Conservation (phyloP, 2,113 vertebrate genomes). For the Gopherus evgoodei region DNA sequence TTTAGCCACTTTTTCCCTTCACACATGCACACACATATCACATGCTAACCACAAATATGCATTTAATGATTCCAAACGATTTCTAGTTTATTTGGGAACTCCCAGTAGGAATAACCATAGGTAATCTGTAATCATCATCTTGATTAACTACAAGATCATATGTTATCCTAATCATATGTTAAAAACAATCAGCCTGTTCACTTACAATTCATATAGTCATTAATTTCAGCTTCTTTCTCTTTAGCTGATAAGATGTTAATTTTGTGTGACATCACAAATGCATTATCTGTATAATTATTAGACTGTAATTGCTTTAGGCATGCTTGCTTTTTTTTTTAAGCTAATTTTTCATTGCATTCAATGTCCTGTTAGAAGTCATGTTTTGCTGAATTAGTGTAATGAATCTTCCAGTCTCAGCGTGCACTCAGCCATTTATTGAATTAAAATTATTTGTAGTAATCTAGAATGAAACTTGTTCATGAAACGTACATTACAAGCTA, state of each 20-base stretch:
- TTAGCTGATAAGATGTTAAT: conserved; percentile 61
- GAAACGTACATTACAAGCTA: background rate
- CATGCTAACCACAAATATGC: background rate
- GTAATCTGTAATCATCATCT: conserved; percentile 54
- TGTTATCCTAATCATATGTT: conserved; percentile 58
- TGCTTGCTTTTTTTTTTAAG: background rate
- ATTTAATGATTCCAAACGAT: background rate
- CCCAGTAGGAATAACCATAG: conserved; percentile 26
- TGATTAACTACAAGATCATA: conserved; percentile 32
- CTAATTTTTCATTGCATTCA: background rate
- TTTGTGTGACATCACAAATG: conserved; percentile 19
- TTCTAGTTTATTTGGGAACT: background rate
- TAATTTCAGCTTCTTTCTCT: conserved; percentile 54
- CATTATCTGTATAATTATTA: conserved; percentile 47
- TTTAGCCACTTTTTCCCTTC: background rate
- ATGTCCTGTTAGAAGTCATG: background rate
- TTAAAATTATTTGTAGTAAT: background rate
- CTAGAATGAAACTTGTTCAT: background rate
- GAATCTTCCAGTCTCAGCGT: background rate
- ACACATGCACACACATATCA: background rate
- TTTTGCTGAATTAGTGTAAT: background rate
- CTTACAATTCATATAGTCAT: conserved; percentile 25
- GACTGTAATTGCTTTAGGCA: background rate
- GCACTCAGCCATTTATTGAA: background rate
- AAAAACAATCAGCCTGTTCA: conserved; percentile 39